phyloP scores from a whole-genome alignment of 2,113 vertebrate genomes.

The Malurus elegans region DNA sequence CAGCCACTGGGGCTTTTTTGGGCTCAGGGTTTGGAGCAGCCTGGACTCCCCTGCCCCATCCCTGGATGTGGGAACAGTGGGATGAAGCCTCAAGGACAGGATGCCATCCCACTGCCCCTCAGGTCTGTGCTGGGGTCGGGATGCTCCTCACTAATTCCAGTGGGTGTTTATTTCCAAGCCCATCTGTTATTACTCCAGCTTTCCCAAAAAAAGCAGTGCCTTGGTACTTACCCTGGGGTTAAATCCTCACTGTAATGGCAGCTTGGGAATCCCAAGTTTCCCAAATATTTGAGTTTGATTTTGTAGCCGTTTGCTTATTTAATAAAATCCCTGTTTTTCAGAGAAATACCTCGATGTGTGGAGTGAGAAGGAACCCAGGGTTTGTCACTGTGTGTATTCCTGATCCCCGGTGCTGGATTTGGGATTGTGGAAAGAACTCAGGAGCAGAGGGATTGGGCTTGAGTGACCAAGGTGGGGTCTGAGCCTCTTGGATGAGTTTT shows the following conservation, averaged over 20 bases:
- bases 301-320: constrained; percentile 18
- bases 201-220: background rate
- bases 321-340: background rate
- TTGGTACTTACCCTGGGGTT: background rate
- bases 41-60: too few species aligned
- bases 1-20: background rate
- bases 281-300: background rate
- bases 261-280: background rate
- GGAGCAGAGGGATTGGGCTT: background rate
- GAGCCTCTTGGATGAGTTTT: background rate
- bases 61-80: background rate
- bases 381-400: background rate
- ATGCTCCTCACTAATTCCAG: background rate
- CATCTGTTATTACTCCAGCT: background rate
- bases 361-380: background rate
- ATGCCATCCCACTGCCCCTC: background rate
- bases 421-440: background rate
- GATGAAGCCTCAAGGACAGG: background rate
- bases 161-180: background rate
- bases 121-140: background rate
- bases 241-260: background rate
- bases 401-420: rapidly evolving
- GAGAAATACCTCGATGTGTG: rapidly evolving
- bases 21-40: background rate
- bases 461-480: background rate